Evolutionary conservation across 2,113 vertebrate species (phyloP).

Genomic region (Riparia riparia): DNA sequence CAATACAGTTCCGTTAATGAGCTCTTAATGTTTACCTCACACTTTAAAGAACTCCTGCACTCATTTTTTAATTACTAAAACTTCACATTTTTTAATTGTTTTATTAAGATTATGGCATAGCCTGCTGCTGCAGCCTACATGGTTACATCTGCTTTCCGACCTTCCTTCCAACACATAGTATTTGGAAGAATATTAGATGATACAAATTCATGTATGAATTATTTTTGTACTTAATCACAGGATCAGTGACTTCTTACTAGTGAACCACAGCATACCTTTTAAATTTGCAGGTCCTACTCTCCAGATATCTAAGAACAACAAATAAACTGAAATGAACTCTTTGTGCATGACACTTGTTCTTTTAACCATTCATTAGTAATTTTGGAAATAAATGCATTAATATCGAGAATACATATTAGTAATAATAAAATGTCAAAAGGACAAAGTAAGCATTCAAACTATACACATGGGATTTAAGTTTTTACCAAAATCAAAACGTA

Average conservation of each 20-base stretch:
- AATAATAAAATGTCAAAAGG: background rate
- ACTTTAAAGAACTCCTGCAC: background rate
- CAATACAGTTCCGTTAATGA: background rate
- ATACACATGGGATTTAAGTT: background rate
- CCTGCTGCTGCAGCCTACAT: background rate
- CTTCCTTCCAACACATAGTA: background rate
- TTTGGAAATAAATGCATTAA: background rate
- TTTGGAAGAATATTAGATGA: background rate
- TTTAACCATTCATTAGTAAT: background rate
- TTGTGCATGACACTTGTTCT: background rate
- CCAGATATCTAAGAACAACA: background rate
- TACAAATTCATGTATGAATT: background rate
- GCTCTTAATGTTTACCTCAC: background rate
- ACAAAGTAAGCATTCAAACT: background rate
- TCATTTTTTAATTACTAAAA: background rate
- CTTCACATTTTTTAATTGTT: background rate
- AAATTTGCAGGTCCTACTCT: background rate
- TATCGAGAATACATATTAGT: accelerated
- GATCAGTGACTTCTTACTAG: background rate
- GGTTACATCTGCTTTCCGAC: background rate
- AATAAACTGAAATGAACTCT: background rate
- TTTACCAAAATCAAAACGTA: background rate
- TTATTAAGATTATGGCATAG: background rate
- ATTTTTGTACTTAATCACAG: background rate
- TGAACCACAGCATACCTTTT: background rate